A percentile compares a stretch with the other conserved stretches of the same genome.
Conservation (phyloP, 35 echinoderm and acorn worm genomes). For the Ophioderma brevispina region DNA sequence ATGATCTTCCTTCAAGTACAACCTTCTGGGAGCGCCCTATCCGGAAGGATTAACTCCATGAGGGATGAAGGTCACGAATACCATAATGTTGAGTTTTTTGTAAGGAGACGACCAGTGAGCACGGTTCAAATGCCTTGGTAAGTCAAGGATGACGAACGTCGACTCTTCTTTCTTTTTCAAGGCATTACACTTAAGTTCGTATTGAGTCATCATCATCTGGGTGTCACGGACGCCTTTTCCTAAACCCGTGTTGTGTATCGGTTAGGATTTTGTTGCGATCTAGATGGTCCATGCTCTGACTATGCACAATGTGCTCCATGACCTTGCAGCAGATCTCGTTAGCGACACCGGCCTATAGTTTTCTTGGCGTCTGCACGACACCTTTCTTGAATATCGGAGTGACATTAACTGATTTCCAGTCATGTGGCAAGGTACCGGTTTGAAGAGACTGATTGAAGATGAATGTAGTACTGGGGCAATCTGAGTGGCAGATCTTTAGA, state of each 20-base stretch:
- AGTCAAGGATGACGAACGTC: conserved; percentile 32
- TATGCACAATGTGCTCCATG: conserved; percentile 28
- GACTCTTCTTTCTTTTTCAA: background rate
- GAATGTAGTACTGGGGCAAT: conserved; percentile 32
- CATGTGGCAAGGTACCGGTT: conserved; percentile 29
- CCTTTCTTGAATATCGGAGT: conserved; percentile 53
- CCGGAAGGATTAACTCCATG: conserved; percentile 24
- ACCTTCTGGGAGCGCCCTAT: conserved; percentile 28
- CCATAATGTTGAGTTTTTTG: conserved; percentile 43
- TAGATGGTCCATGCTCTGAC: conserved; percentile 39
- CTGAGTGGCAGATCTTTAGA: conserved; percentile 28
- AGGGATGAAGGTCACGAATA: conserved; percentile 20
- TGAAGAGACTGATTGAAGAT: conserved; percentile 37
- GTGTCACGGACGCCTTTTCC: conserved; percentile 34
- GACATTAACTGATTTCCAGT: conserved; percentile 39
- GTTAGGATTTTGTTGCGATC: conserved; percentile 35
- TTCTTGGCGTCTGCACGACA: conserved; percentile 4
- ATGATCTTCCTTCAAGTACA: conserved; percentile 33
- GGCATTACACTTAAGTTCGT: conserved; percentile 17
- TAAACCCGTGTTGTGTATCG: conserved; percentile 52
- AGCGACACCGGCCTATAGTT: conserved; percentile 58
- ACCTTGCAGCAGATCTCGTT: conserved; percentile 49
- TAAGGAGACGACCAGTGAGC: conserved; percentile 2
- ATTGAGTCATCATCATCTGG: conserved; percentile 8
- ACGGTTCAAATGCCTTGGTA: conserved; percentile 47